A percentile compares a stretch with the other conserved stretches of the same genome.
Evolutionary conservation across 1,140 invertebrate species (phyloP).

Genomic region (Solenopsis invicta): DNA sequence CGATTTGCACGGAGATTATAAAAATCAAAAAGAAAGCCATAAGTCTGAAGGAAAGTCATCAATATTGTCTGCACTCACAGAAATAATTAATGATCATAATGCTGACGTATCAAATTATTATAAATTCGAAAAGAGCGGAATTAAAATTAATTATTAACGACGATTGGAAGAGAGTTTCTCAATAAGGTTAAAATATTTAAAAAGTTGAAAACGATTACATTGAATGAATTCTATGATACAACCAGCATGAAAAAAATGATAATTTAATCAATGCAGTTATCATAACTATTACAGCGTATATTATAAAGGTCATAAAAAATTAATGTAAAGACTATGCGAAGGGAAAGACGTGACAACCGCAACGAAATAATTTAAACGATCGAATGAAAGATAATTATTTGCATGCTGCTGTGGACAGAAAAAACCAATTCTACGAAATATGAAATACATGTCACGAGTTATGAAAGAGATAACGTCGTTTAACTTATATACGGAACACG

Average conservation of each 20-base stretch:
- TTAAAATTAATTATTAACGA: slow-evolving; percentile 1
- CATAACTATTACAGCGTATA: too few species aligned
- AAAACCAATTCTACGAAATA: slow-evolving; percentile 3
- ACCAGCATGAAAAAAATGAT: background rate
- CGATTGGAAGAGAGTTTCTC: background rate
- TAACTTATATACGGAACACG: slow-evolving; percentile 13
- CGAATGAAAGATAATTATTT: background rate
- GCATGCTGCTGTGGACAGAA: background rate
- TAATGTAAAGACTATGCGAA: background rate
- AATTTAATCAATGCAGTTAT: background rate
- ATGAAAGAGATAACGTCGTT: background rate
- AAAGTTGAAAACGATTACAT: slow-evolving; percentile 5
- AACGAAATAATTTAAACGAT: slow-evolving; percentile 10
- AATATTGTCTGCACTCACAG: background rate
- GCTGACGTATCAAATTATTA: background rate
- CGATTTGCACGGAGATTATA: background rate
- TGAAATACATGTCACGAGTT: slow-evolving; percentile 15
- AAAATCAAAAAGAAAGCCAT: background rate
- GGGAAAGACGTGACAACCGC: background rate
- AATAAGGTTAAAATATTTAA: background rate
- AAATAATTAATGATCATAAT: background rate
- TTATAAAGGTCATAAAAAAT: background rate
- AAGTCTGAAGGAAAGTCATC: background rate
- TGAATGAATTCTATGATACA: background rate
- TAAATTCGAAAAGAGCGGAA: background rate